A percentile compares a stretch with the other conserved stretches of the same genome.
phyloP scores from a whole-genome alignment of 2,113 vertebrate genomes.

The Aleadryas rufinucha region DNA sequence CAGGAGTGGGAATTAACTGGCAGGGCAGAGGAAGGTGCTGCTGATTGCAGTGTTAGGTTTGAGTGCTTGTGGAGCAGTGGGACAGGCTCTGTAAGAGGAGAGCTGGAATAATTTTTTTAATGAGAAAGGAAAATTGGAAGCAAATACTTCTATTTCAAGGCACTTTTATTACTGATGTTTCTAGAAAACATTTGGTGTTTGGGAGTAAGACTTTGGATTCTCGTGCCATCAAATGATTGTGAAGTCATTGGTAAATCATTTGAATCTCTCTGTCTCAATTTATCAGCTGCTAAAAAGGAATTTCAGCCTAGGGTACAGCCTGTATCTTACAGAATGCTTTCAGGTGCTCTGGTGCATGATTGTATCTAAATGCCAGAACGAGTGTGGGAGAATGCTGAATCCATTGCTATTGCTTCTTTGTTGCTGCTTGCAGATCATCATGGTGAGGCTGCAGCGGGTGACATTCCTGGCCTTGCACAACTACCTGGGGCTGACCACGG shows the following conservation, averaged over 20 bases:
- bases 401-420: neutral
- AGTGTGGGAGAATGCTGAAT: neutral
- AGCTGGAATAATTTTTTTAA: neutral
- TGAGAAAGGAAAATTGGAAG: neutral
- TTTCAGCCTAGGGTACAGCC: neutral
- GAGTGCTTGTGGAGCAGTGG: neutral
- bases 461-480: constrained; percentile 92
- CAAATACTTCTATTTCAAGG: neutral
- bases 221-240: neutral
- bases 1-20: neutral
- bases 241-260: neutral
- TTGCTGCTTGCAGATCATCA: constrained; percentile 83
- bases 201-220: neutral
- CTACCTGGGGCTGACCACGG: constrained; percentile 92
- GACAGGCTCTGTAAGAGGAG: neutral
- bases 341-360: neutral
- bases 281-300: neutral
- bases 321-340: neutral
- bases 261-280: neutral
- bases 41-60: neutral
- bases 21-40: neutral
- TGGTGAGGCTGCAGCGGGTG: constrained; percentile 94
- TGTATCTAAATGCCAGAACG: neutral
- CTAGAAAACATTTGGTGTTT: neutral
- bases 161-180: neutral